Evolutionary conservation across 2,113 vertebrate species (phyloP), one percentile per base, ranked within the genome.

Genomic region (Nothocercus julius): DNA sequence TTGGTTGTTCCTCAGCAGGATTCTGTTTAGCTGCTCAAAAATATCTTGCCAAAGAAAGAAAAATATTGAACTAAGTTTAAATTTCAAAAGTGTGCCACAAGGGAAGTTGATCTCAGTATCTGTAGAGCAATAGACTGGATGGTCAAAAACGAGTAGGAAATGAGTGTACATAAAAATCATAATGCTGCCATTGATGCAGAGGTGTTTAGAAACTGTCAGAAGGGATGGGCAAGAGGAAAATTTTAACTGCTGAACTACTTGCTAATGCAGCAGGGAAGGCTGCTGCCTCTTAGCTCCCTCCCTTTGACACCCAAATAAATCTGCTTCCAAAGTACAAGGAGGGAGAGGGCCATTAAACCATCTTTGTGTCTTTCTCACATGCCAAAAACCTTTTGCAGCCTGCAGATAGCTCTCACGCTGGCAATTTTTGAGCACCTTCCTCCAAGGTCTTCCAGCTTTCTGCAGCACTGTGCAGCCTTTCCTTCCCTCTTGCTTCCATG

Each of bases 21-120:
- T 93, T 96, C 73, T 90, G 9, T 78, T 92, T 68, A 88, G 22
- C 49, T 94, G 44, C 58, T 79, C 49, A 76, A 69, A 76, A 89
- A 73, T 56, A 4, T 76, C 70, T 87, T 90, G 24, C 36, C 77
- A 22, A 1, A 36, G 28, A 42, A 83, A 56, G 61, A 92, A 75
- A 88, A 93, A 94, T 75, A 84, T 8, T 75, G 73, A 88, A 85
- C 36, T 27, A 83, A 85, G 5, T 82, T 87, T 87, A 76, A 91
- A 72, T 30, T 62, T 73, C n/a, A 80, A 22, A 82, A 74, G 42
- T 32, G 11, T n/a, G 11, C 44, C 94, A 54, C 27, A 74, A 62
- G 87, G 54, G 59, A 93, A 70, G 30, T 24, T 77, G 44, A 21
- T 40, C 87, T 82, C 80, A 70, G 20, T 63, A 3, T 82, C 27